Evolutionary conservation across 2,113 vertebrate species (phyloP), one percentile per base, ranked within the genome.

Genomic region (Syngnathus scovelli): DNA sequence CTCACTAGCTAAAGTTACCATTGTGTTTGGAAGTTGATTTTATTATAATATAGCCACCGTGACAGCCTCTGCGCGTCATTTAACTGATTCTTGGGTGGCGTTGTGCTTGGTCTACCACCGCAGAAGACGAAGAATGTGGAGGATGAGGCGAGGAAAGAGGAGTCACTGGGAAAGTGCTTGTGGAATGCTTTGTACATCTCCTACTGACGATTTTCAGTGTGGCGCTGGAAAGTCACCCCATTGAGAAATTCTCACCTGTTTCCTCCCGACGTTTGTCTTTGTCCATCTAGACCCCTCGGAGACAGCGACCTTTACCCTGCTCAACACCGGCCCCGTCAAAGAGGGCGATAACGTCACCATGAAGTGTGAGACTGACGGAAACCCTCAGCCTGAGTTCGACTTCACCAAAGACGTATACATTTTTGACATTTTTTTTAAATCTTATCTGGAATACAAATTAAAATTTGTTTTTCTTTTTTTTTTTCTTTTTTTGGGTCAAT

Each of bases 291-390:
- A 95, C 80, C 91, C 93, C 36, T 92, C 93, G 0, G 93, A 94
- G 72, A 85, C 78, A 0, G 90, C 92, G 1, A 81, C 82, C 4
- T 94, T 96, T 76, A 56, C 67, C 48, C 33, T 92, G 11, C 18
- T 71, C 64, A 92, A 91, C 62, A 44, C 72, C 0, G 16, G 19
- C 3, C 83, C 85, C 2, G 85, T 96, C 19, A 94, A 93, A 21
- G 95, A 96, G 72, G 95, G 95, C 0, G 95, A 96, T 15, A 61
- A 70, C 0, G 91, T 96, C 6, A 77, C 70, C 27, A 85, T 96
- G 77, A 82, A 80, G 38, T 96, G 94, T 63, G 74, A 74, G 65
- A 93, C 92, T 0, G 94, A 96, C 0, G 95, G 94, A 19, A 92
- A 90, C 81, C 93, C 94, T 1, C 90, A 85, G 61, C 91, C 91